These are phyloP conservation scores for Plutella xylostella DNA, from an alignment of 2,888 invertebrate genomes.

Conservation along the genomic window DNA sequence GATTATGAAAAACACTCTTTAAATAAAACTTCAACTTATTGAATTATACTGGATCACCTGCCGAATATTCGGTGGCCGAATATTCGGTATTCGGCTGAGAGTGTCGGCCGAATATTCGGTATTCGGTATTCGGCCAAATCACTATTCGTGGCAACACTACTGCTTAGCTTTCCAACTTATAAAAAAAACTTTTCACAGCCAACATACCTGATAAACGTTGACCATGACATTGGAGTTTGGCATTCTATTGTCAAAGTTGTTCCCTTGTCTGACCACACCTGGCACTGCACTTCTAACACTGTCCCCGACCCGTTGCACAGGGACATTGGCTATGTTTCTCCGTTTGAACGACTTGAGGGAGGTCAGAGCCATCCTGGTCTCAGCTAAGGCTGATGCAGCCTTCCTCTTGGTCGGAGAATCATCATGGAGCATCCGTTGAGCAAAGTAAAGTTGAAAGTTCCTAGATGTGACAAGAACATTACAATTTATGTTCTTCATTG, in stretches of 20 bases:
- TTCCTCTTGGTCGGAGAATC: slow-evolving; percentile 68
- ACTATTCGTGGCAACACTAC: no score
- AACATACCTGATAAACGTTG: slow-evolving; percentile 67
- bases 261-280: slow-evolving; percentile 61
- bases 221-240: slow-evolving; percentile 63
- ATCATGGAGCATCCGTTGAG: slow-evolving; percentile 75
- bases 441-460: slow-evolving; percentile 80
- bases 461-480: slow-evolving; percentile 63
- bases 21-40: no score
- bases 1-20: no score
- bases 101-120: no score
- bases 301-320: slow-evolving; percentile 66
- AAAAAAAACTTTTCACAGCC: no score
- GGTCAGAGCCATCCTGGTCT: slow-evolving; percentile 82
- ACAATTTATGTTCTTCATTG: no score
- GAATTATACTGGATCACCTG: no score
- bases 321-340: slow-evolving; percentile 55
- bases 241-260: slow-evolving; percentile 39
- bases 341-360: slow-evolving; percentile 78
- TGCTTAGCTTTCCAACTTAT: not conserved
- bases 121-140: no score
- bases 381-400: slow-evolving; percentile 72
- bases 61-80: no score
- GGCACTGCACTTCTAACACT: slow-evolving; percentile 62
- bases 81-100: no score